Evolutionary conservation across 2,113 vertebrate species (phyloP).

Genomic region (Epinephelus fuscoguttatus): DNA sequence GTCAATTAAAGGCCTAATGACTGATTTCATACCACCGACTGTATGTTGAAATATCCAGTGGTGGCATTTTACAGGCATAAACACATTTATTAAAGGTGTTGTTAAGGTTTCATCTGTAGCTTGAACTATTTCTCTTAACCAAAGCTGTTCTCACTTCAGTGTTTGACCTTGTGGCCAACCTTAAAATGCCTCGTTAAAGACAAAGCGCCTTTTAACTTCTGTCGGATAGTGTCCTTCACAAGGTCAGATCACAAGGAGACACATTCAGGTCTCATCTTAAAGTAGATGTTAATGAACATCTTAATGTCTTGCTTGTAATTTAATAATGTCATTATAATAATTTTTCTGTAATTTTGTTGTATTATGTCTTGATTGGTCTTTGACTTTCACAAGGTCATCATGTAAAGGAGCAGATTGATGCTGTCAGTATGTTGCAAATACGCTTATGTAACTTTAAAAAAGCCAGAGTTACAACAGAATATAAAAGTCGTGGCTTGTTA

Average conservation of each 20-base stretch:
- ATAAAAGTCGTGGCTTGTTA: background rate
- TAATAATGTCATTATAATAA: background rate
- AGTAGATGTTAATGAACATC: background rate
- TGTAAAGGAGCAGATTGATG: background rate
- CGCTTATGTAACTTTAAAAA: background rate
- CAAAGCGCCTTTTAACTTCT: background rate
- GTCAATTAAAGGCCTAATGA: background rate
- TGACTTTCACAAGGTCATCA: slow-evolving; percentile 56
- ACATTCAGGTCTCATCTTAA: slow-evolving; percentile 3
- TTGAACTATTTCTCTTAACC: background rate
- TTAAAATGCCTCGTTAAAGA: background rate
- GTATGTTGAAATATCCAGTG: background rate
- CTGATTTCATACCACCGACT: fast-evolving
- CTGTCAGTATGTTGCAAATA: background rate
- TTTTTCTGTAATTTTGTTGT: background rate
- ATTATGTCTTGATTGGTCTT: background rate
- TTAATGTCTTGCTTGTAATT: background rate
- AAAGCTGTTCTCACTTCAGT: background rate
- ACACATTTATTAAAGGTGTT: background rate
- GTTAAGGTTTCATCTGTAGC: background rate
- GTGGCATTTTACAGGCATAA: background rate
- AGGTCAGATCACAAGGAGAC: slow-evolving; percentile 54
- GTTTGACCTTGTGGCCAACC: no score
- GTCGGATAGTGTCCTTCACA: slow-evolving; percentile 59
- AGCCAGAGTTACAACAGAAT: background rate